A percentile compares a stretch with the other conserved stretches of the same genome.
Conservation (phyloP, 37 sponge, comb jelly and placozoan species). For the Mnemiopsis leidyi region DNA sequence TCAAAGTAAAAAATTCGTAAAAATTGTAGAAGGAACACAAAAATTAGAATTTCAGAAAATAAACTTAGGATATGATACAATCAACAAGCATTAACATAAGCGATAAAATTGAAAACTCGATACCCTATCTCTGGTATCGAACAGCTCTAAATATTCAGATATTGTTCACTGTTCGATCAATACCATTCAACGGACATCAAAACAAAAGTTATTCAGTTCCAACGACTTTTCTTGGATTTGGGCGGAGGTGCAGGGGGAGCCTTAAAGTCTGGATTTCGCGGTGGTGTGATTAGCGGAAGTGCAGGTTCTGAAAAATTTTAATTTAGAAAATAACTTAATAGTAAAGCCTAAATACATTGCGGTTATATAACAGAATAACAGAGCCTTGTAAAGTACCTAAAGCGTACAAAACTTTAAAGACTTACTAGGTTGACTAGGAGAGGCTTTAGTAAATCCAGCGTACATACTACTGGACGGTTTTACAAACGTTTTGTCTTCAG, state of each 20-base stretch:
- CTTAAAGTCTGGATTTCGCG: neutral
- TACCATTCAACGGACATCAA: no score
- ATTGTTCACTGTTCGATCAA: no score
- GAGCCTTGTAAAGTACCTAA: neutral
- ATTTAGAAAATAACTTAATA: neutral
- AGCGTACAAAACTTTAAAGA: neutral
- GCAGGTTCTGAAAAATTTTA: neutral
- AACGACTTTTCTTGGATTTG: constrained; percentile 16
- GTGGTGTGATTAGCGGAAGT: neutral
- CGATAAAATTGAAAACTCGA: no score
- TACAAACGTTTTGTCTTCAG: constrained; percentile 14
- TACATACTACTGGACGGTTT: neutral
- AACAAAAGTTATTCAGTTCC: neutral
- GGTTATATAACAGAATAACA: neutral
- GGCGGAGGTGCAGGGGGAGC: constrained; percentile 11
- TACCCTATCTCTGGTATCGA: no score
- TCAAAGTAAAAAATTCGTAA: no score
- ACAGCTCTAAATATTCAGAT: no score
- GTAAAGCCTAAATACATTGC: neutral
- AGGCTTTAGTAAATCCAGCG: constrained; percentile 18
- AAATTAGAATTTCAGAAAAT: no score
- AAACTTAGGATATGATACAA: no score
- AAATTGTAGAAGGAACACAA: no score
- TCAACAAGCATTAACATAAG: no score
- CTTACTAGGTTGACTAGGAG: neutral